These are phyloP conservation scores for Carpatolechia fugitivella DNA, from an alignment of 2,888 invertebrate species.

Conservation along the genomic window DNA sequence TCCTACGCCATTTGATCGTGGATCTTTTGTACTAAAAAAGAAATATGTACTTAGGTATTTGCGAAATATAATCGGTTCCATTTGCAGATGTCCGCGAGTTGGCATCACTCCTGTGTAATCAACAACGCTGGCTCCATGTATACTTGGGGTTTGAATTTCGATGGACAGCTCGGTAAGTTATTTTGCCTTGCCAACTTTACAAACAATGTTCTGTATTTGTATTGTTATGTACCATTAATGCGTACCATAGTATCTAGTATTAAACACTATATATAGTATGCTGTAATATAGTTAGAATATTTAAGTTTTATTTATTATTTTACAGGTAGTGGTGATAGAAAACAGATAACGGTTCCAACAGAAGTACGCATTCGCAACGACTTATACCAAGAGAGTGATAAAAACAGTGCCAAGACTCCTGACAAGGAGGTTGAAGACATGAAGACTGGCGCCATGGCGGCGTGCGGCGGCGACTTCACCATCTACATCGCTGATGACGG, in stretches of 20 bases:
- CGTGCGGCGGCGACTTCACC: conserved; percentile 89
- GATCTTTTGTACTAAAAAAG: too few species aligned
- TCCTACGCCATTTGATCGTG: too few species aligned
- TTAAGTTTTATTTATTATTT: too few species aligned
- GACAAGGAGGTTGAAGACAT: conserved; percentile 39
- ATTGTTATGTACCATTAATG: too few species aligned
- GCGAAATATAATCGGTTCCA: too few species aligned
- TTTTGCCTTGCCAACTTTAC: too few species aligned
- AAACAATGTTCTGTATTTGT: too few species aligned
- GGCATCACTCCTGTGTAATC: conserved; percentile 89
- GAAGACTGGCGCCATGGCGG: conserved; percentile 63
- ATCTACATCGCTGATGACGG: conserved; percentile 83
- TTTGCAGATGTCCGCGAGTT: conserved; percentile 83
- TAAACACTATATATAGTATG: too few species aligned
- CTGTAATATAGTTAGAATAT: too few species aligned
- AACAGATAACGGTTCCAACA: conserved; percentile 78
- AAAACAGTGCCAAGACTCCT: conserved; percentile 40
- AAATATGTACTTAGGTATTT: too few species aligned
- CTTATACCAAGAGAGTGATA: conserved; percentile 43
- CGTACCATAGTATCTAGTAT: too few species aligned
- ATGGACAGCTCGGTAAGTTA: conserved; percentile 88
- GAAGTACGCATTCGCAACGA: conserved; percentile 69
- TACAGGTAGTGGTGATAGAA: conserved; percentile 81
- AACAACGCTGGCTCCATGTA: conserved; percentile 86
- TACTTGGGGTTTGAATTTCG: conserved; percentile 93